Evolutionary conservation across 1,140 invertebrate genomes (phyloP), one percentile per base, ranked within the genome.

Genomic region (Episyrphus balteatus): DNA sequence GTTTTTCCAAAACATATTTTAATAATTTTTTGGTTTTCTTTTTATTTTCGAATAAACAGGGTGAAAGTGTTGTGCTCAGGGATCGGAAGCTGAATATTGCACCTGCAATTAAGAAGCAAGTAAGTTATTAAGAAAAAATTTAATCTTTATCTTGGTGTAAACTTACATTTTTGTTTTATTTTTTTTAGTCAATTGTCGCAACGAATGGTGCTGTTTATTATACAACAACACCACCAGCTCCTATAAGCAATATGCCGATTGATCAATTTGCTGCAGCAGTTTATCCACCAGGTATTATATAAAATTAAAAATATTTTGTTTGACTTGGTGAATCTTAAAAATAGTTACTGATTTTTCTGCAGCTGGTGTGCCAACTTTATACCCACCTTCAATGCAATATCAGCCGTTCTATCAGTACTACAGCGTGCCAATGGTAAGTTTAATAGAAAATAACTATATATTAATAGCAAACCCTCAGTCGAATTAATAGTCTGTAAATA

Each of bases 91-190:
- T 92, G 44, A 92, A 92, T 62, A 88, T 92, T 67, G 88, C 88
- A n/a, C 86, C 88, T 52, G 88, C 88, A 50, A 86, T 91, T 51
- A 86, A 88, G 60, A 92, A 92, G 69, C 86, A 90, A 73, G 80
- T 82, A 60, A 69, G 58, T 50, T n/a, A 34, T 32, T 9, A 12
- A 15, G 2, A 8, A 26, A 33, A 37, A 26, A 2, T 15, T 61
- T 12, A 34, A 34, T 34, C n/a, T n/a, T n/a, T n/a, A n/a, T n/a
- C n/a, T n/a, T n/a, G n/a, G n/a, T n/a, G n/a, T n/a, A n/a, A 26
- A 26, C 21, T 26, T 26, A 26, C 3, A 8, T 26, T 26, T 26
- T 26, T 26, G 3, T 26, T 26, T 26, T 26, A 13, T 48, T 33
- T 47, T 41, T 36, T 15, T 26, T 53, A 68, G 54, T 65, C 66